Percentiles rank a stretch among this genome's conserved stretches.
Conservation (phyloP, 2,113 vertebrate species). For the Meles meles region DNA sequence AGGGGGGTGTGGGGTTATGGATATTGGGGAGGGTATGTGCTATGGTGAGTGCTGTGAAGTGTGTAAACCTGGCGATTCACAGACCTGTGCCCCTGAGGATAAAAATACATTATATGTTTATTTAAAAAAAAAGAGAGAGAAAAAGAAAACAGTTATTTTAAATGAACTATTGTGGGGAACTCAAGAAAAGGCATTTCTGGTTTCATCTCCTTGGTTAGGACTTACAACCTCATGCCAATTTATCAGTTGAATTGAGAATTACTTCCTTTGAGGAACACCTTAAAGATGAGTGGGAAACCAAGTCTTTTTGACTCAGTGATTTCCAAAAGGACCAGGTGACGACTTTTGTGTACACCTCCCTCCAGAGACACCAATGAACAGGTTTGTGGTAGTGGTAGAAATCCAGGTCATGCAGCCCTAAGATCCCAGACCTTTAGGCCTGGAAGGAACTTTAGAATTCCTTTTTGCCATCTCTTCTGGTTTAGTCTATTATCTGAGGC, state of each 20-base stretch:
- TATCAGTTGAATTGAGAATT: background rate
- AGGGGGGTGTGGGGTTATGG: no score
- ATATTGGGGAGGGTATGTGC: no score
- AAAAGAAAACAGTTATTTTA: background rate
- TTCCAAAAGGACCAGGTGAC: background rate
- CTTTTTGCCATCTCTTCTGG: background rate
- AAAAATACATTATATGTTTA: no score
- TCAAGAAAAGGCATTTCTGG: background rate
- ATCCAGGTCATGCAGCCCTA: background rate
- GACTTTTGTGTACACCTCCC: background rate
- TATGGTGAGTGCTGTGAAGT: no score
- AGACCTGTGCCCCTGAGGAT: no score
- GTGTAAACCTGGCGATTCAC: no score
- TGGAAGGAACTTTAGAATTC: background rate
- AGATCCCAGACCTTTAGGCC: background rate
- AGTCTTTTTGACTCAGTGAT: background rate
- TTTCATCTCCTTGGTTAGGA: background rate
- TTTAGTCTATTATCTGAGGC: background rate
- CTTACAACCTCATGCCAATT: background rate
- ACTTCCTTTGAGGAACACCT: background rate
- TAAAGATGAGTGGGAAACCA: background rate
- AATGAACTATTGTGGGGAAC: background rate
- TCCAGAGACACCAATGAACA: background rate
- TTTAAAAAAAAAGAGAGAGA: no score
- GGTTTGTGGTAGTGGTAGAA: background rate